These are phyloP conservation scores for Chaetops frenatus DNA, from an alignment of 2,113 vertebrate species.

Conservation along the genomic window DNA sequence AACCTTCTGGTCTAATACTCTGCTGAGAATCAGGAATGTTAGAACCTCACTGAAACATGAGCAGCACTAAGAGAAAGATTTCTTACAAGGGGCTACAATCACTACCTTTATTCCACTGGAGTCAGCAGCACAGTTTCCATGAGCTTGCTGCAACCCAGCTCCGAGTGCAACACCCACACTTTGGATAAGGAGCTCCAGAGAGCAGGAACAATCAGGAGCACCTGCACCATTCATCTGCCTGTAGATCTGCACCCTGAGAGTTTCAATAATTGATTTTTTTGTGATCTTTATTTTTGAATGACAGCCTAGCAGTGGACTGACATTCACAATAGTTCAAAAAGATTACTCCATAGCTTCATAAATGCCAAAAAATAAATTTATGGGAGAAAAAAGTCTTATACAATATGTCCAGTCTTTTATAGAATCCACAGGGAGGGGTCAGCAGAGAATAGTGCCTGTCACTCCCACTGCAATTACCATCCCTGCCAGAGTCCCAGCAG, in stretches of 20 bases:
- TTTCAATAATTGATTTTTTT: not conserved
- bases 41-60: not conserved
- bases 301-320: not conserved
- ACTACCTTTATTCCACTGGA: not conserved
- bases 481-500: not conserved
- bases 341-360: not conserved
- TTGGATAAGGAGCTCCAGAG: not conserved
- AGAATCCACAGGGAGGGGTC: not conserved
- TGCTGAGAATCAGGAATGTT: not conserved
- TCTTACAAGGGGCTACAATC: not conserved
- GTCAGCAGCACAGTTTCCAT: not conserved
- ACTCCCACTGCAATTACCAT: not conserved
- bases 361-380: not conserved
- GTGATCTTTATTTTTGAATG: not conserved
- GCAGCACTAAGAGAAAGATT: not conserved
- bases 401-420: accelerated
- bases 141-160: not conserved
- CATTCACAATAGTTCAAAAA: not conserved
- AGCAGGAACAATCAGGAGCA: not conserved
- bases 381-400: not conserved
- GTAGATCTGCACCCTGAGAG: not conserved
- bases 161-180: not conserved
- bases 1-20: not conserved
- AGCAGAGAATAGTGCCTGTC: not conserved
- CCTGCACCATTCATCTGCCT: not conserved